Conservation (phyloP, 2,797 vertebrate genomes). For the Nyctibius grandis region DNA sequence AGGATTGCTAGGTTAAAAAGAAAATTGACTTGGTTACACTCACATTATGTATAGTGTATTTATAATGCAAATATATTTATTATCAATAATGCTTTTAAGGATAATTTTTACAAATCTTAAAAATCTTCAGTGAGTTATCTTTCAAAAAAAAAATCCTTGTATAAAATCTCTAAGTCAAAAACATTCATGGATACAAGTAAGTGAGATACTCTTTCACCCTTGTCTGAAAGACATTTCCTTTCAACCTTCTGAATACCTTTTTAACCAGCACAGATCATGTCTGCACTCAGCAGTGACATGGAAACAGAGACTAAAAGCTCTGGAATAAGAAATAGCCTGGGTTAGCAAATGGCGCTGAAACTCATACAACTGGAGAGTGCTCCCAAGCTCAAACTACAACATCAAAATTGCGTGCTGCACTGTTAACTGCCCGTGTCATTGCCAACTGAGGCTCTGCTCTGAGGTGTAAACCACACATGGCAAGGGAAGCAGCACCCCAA, state of each 20-base stretch:
- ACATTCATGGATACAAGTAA: accelerated
- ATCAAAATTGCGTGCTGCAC: background rate
- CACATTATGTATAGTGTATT: background rate
- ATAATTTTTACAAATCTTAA: background rate
- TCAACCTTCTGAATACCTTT: background rate
- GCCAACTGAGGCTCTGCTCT: background rate
- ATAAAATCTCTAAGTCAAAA: background rate
- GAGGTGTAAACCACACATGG: background rate
- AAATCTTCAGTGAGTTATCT: background rate
- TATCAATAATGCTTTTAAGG: background rate
- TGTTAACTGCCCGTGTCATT: background rate
- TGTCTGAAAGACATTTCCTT: background rate
- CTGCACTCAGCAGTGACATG: background rate
- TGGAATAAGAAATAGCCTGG: background rate
- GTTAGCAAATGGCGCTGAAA: background rate
- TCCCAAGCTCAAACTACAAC: background rate
- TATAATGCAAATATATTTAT: background rate
- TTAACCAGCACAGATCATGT: accelerated
- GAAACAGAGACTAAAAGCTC: conserved; percentile 37
- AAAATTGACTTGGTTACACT: background rate
- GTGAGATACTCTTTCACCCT: background rate
- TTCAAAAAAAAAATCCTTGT: no score
- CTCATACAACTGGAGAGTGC: background rate
- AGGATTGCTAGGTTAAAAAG: background rate
- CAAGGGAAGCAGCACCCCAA: background rate